Base-by-base conservation (phyloP, 2,113 vertebrate genomes). In the Salvelinus namaycush region DNA sequence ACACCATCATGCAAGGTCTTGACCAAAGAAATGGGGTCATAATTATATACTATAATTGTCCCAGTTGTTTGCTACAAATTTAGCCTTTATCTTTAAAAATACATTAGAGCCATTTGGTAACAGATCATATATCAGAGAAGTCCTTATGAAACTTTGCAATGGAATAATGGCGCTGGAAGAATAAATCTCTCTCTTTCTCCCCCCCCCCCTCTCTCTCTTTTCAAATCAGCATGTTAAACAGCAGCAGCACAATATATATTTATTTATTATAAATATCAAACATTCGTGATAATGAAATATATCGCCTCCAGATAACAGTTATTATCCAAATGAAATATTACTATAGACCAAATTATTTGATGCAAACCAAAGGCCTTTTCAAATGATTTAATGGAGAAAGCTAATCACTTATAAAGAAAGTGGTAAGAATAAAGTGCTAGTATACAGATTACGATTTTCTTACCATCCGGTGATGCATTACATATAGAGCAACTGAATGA, bases 71-170 rank as follows among this genome's bases (percentile, higher is more conserved):
- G 49, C 49, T 16, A 54, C 4, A 54, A 54, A 62, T 62, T 22
- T 62, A 62, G 59, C 18, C 20, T 62, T 62, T n/a, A 62, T n/a
- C 59, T 62, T n/a, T 62, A 62, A n/a, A 62, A 62, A 62, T 9
- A 54, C 12, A 13, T 16, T 13, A 62, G 39, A 44, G 39, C 39
- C 39, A 44, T 44, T 62, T 22, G n/a, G 59, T 62, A 14, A 62
- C 22, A 62, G n/a, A 62, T 22, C 39, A 44, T 11, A 44, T 44
- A n/a, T 62, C n/a, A 62, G 22, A 16, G 59, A 24, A 22, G 59
- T 62, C 16, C 18, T 57, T 62, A 62, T n/a, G 5, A 22, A 8
- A 16, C 18, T 9, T 62, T n/a, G 18, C 1, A 16, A 14, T n/a
- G 59, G 59, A 62, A 22, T 11, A 54, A 54, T 62, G n/a, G 59